These are phyloP conservation scores for Nomia melanderi DNA, from an alignment of 1,140 invertebrate species.

Conservation along the genomic window DNA sequence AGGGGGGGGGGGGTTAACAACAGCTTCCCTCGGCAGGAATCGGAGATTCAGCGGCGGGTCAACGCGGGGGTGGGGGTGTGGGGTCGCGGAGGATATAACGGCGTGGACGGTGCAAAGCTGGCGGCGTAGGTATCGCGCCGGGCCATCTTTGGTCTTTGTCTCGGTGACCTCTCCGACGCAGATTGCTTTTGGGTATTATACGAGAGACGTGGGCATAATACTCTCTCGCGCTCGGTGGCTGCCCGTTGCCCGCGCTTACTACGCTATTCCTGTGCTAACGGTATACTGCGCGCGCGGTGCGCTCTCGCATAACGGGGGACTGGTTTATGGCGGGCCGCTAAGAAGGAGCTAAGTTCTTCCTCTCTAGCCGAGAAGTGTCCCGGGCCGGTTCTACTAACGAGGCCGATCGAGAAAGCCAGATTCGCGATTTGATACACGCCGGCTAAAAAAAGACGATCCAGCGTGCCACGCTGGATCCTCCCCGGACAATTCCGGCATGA, in stretches of 20 bases:
- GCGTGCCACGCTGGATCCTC: background rate
- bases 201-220: slow-evolving; percentile 49
- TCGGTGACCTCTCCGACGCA: slow-evolving; percentile 46
- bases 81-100: slow-evolving; percentile 29
- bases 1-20: slow-evolving; percentile 32
- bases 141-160: slow-evolving; percentile 57
- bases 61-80: too few relatives aligned
- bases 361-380: background rate
- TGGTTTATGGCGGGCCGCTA: slow-evolving; percentile 37
- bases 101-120: slow-evolving; percentile 37
- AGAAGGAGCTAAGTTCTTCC: slow-evolving; percentile 9
- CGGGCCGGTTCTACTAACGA: slow-evolving; percentile 32
- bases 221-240: slow-evolving; percentile 23
- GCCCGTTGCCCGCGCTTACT: slow-evolving; percentile 19
- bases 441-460: background rate
- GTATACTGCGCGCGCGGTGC: slow-evolving; percentile 33
- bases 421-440: slow-evolving; percentile 34
- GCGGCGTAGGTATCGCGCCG: slow-evolving; percentile 39
- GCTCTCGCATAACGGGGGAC: slow-evolving; percentile 44
- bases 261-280: slow-evolving; percentile 49
- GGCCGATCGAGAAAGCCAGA: slow-evolving; percentile 22
- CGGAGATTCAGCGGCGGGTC: slow-evolving; percentile 24
- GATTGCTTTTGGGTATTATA: slow-evolving; percentile 58
- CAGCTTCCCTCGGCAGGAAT: slow-evolving; percentile 21
- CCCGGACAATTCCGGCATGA: background rate